Percentiles rank a stretch among this genome's conserved stretches.
Conservation (phyloP, 37 sponge, comb jelly and placozoan species). For the Dysidea cf. avara region DNA sequence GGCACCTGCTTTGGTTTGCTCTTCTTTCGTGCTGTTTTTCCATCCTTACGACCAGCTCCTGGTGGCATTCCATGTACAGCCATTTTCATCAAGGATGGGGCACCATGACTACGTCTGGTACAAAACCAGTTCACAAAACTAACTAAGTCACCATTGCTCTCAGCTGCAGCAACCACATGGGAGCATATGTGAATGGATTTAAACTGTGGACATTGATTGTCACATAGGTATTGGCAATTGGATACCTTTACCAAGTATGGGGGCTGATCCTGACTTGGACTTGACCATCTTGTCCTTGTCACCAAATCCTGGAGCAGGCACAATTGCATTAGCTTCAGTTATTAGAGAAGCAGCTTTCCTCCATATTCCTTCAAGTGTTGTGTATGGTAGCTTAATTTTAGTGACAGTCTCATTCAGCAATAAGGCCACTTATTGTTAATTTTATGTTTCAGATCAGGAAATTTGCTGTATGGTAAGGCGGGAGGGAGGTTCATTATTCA, state of each 20-base stretch:
- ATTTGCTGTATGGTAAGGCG: too few species aligned
- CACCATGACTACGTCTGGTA: background rate
- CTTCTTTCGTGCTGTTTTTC: constrained; percentile 6
- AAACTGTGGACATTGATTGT: constrained; percentile 18
- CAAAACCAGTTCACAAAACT: constrained; percentile 19
- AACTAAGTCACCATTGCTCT: constrained; percentile 9
- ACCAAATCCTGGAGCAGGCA: constrained; percentile 19
- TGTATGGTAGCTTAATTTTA: constrained; percentile 3
- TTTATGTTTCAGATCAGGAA: too few species aligned
- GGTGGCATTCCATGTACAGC: constrained; percentile 22
- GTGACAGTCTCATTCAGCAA: background rate
- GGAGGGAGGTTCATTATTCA: too few species aligned
- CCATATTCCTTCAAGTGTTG: constrained; percentile 18
- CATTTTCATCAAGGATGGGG: constrained; percentile 5
- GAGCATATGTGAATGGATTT: constrained; percentile 22
- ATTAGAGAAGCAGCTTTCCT: constrained; percentile 4
- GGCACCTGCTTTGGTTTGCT: background rate
- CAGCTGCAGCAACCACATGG: constrained; percentile 31
- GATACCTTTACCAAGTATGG: constrained; percentile 1
- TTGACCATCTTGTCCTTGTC: constrained; percentile 12
- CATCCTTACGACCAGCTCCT: constrained; percentile 35
- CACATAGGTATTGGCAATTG: constrained; percentile 10
- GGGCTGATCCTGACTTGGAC: constrained; percentile 6
- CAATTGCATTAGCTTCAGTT: background rate
- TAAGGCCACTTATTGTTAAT: too few species aligned